Percentiles rank a stretch among this genome's conserved stretches.
Conservation (phyloP, 2,797 vertebrate genomes). For the Gymnopithys bicolor region DNA sequence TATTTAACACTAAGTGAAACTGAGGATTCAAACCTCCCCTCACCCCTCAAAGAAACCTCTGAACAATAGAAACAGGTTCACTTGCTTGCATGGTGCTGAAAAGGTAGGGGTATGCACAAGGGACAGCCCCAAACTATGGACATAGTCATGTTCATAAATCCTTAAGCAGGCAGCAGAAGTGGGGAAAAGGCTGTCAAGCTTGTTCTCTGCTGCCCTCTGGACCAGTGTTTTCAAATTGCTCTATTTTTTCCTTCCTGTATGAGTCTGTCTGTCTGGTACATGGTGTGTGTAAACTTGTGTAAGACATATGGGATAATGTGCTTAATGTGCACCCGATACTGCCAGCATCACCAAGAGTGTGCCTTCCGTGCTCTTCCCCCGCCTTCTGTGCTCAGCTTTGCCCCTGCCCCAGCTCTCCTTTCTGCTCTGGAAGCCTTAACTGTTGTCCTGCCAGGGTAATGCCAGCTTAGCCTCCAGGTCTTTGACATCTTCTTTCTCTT, state of each 20-base stretch:
- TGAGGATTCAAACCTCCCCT: not conserved
- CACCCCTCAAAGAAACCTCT: accelerated
- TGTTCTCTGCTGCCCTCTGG: constrained; percentile 38
- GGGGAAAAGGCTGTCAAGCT: not conserved
- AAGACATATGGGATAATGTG: not conserved
- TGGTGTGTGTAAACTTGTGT: not conserved
- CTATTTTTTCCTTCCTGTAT: not conserved
- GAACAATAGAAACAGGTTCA: not conserved
- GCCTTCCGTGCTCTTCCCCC: not conserved
- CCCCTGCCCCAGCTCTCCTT: not conserved
- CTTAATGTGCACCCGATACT: not conserved
- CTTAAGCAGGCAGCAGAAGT: not conserved
- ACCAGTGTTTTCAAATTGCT: not conserved
- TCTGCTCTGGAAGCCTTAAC: constrained; percentile 21
- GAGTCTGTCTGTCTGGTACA: not conserved
- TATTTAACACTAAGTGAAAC: not conserved
- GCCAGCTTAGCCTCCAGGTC: not conserved
- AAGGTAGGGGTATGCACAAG: not conserved
- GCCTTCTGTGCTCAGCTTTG: not conserved
- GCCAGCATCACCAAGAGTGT: not conserved
- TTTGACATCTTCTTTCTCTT: constrained; percentile 63
- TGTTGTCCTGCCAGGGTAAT: constrained; percentile 13
- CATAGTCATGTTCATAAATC: not conserved
- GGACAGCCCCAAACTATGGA: accelerated
- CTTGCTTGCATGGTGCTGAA: not conserved